Evolutionary conservation across 2,113 vertebrate species (phyloP), one percentile per base, ranked within the genome.

Genomic region (Lycaon pictus): DNA sequence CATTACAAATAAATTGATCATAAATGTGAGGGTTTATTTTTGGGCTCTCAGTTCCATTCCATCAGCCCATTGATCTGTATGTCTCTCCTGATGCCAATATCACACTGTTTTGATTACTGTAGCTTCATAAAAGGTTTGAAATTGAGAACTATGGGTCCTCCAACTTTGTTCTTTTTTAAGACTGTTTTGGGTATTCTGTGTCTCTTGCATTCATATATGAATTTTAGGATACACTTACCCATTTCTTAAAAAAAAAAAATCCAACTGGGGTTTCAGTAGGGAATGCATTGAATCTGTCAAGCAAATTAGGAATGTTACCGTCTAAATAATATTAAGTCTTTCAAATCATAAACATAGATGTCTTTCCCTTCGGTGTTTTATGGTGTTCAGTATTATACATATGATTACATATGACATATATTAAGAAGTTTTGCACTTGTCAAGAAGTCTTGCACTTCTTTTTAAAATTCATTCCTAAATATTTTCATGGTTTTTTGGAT

Each of bases 391-490:
- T 32, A 62, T 55, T 35, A 60, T 23, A 63, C 2, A 48, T 88
- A 58, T 17, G 55, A n/a, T 25, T 23, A 63, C 2, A 48, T 82
- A 58, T 17, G 55, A n/a, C n/a, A 83, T 83, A 53, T 60, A 53
- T 37, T 37, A 63, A 53, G 0, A 76, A 53, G 27, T 65, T 71
- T 96, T 88, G 1, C 2, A 95, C n/a, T 95, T 79, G 17, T 37
- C 23, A 88, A 51, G 0, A 84, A 37, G 25, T 43, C 80, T 92
- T 65, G 1, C 12, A 93, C 17, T 93, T 67, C 16, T 10, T 94
- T 96, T 81, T 56, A 6, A 83, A 86, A 60, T 69, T 51, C 74
- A 74, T 97, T 74, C 60, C 92, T 62, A 94, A 96, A 23, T 76
- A 90, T 92, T 80, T 74, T 48, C 83, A 29, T 88, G 87, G 3